phyloP scores from a whole-genome alignment of 2,113 vertebrate species.

The Siniperca knerii region DNA sequence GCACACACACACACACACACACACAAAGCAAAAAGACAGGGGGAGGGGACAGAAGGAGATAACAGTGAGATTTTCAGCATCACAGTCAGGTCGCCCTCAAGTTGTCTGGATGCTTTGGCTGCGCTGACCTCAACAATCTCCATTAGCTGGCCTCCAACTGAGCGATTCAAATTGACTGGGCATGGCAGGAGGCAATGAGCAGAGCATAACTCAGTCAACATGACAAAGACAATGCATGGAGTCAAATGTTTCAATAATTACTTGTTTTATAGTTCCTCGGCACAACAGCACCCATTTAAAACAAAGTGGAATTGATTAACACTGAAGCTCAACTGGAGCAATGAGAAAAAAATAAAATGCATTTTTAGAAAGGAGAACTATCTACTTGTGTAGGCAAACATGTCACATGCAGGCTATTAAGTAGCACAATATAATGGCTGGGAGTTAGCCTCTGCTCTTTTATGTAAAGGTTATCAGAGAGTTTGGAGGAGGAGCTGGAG shows the following conservation, averaged over 20 bases:
- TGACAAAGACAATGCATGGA: constrained; percentile 36
- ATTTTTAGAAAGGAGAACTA: constrained; percentile 44
- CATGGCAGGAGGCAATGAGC: constrained; percentile 43
- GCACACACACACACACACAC: constrained; percentile 17
- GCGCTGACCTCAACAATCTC: constrained; percentile 42
- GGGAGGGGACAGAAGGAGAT: constrained; percentile 51
- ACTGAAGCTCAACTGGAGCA: constrained; percentile 16
- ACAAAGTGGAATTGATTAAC: constrained; percentile 44
- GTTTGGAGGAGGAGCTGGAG: constrained; percentile 61
- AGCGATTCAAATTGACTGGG: constrained; percentile 57
- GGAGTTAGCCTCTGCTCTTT: constrained; percentile 61
- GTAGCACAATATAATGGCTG: constrained; percentile 38
- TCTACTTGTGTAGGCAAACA: constrained; percentile 38
- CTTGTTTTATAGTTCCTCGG: not conserved
- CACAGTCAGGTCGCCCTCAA: constrained; percentile 35
- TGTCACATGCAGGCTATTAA: constrained; percentile 23
- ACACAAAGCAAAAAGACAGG: constrained; percentile 44
- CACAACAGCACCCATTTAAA: constrained; percentile 14
- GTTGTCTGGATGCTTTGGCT: constrained; percentile 37
- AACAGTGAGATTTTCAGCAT: constrained; percentile 69
- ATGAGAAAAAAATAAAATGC: constrained; percentile 46
- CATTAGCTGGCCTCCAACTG: constrained; percentile 57
- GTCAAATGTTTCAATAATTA: constrained; percentile 47
- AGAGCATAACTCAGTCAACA: constrained; percentile 41
- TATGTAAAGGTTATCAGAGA: constrained; percentile 79